Conservation (phyloP, 2,797 vertebrate genomes). For the Melanotaenia pygmaea region DNA sequence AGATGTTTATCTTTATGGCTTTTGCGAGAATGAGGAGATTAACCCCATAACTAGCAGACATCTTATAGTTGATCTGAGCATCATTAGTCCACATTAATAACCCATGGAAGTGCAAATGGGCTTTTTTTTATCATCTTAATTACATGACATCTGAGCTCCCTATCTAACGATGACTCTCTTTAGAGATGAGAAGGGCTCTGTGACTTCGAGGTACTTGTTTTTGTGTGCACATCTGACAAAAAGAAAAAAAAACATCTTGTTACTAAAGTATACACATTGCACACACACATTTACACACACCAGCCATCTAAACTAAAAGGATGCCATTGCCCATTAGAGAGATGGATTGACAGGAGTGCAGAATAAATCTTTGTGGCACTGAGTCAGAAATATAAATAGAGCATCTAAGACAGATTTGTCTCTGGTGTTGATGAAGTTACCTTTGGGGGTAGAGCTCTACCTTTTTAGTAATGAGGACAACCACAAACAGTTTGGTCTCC, state of each 20-base stretch:
- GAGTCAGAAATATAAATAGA: constrained; percentile 86
- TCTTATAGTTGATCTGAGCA: constrained; percentile 81
- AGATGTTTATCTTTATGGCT: constrained; percentile 80
- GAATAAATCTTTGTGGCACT: constrained; percentile 85
- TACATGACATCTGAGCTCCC: constrained; percentile 82
- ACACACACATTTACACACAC: constrained; percentile 29
- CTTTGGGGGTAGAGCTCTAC: constrained; percentile 79
- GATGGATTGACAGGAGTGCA: constrained; percentile 84
- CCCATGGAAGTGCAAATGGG: constrained; percentile 83
- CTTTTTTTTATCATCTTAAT: constrained; percentile 85
- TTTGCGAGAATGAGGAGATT: constrained; percentile 83
- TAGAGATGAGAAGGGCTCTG: constrained; percentile 67
- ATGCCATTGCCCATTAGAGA: constrained; percentile 84
- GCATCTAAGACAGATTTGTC: constrained; percentile 84
- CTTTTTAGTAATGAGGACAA: constrained; percentile 87
- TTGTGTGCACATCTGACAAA: constrained; percentile 50
- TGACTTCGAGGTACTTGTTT: constrained; percentile 71
- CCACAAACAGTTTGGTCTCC: constrained; percentile 79
- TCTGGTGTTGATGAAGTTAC: constrained; percentile 83
- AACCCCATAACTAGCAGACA: constrained; percentile 83
- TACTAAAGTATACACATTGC: constrained; percentile 23
- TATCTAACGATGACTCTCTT: constrained; percentile 74
- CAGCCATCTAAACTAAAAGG: constrained; percentile 73
- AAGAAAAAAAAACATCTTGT: constrained; percentile 43
- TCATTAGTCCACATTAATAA: constrained; percentile 87